Conservation (phyloP, 2,888 invertebrate species). For the Hydriomena furcata region DNA sequence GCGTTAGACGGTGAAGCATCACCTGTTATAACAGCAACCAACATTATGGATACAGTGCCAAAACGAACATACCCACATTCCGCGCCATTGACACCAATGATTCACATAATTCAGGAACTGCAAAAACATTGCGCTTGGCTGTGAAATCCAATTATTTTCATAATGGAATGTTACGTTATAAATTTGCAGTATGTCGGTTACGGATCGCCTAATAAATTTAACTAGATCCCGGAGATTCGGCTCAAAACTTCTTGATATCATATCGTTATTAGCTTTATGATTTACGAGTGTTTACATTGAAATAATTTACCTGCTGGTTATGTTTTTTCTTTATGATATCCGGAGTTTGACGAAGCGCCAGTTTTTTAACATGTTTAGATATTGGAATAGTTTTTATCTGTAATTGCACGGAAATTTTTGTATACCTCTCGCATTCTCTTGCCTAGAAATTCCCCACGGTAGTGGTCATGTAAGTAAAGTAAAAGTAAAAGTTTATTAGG, state of each 20-base stretch:
- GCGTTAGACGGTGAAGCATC: slow-evolving; percentile 27
- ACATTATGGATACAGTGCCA: slow-evolving; percentile 57
- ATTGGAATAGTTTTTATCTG: neutral
- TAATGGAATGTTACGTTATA: slow-evolving; percentile 57
- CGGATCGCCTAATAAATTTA: slow-evolving; percentile 66
- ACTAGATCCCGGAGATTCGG: slow-evolving; percentile 46
- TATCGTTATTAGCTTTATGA: slow-evolving; percentile 26
- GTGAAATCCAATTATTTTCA: slow-evolving; percentile 67
- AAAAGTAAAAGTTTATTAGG: too few relatives aligned
- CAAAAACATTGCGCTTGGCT: slow-evolving; percentile 58
- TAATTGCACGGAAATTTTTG: neutral
- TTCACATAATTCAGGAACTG: slow-evolving; percentile 49
- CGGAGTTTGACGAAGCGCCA: slow-evolving; percentile 9
- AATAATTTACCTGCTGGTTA: slow-evolving; percentile 24
- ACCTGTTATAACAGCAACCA: slow-evolving; percentile 36
- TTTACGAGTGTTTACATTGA: slow-evolving; percentile 27
- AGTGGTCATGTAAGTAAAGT: too few relatives aligned
- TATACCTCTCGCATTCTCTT: too few relatives aligned
- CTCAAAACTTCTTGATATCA: slow-evolving; percentile 31
- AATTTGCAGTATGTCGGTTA: slow-evolving; percentile 60
- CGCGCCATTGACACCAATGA: slow-evolving; percentile 69
- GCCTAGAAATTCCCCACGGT: too few relatives aligned
- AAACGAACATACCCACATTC: slow-evolving; percentile 70
- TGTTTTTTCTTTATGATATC: slow-evolving; percentile 19
- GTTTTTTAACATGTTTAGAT: slow-evolving; percentile 2